These are phyloP conservation scores for Antechinus flavipes DNA, from an alignment of 2,113 vertebrate genomes.

Conservation along the genomic window DNA sequence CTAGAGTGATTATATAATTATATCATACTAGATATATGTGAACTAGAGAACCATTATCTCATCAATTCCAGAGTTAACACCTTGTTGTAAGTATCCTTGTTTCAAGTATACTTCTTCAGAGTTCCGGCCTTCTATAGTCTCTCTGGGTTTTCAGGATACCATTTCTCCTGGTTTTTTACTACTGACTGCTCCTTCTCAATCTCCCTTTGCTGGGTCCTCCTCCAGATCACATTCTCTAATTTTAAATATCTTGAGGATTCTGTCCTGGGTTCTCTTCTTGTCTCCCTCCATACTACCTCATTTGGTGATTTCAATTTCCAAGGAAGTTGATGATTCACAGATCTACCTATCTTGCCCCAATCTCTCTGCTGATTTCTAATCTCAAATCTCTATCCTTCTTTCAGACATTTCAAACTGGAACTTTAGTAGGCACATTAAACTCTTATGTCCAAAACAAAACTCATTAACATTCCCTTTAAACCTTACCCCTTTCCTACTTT, in stretches of 20 bases:
- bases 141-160: background rate
- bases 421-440: background rate
- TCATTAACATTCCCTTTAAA: background rate
- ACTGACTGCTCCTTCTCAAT: too few species aligned
- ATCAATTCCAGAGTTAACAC: too few species aligned
- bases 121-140: background rate
- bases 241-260: background rate
- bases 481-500: background rate
- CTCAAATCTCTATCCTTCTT: background rate
- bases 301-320: background rate
- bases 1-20: too few species aligned
- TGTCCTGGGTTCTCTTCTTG: background rate
- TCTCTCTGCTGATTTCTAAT: background rate
- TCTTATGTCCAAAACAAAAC: background rate
- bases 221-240: background rate
- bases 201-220: background rate
- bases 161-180: background rate
- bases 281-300: background rate
- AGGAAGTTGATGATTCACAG: background rate
- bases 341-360: background rate
- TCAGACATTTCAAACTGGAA: background rate
- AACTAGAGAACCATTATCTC: too few species aligned
- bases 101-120: too few species aligned
- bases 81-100: too few species aligned
- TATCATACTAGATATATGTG: too few species aligned